These are phyloP conservation scores for Melinopterus prodromus DNA, from an alignment of 2,888 invertebrate species.

Conservation along the genomic window DNA sequence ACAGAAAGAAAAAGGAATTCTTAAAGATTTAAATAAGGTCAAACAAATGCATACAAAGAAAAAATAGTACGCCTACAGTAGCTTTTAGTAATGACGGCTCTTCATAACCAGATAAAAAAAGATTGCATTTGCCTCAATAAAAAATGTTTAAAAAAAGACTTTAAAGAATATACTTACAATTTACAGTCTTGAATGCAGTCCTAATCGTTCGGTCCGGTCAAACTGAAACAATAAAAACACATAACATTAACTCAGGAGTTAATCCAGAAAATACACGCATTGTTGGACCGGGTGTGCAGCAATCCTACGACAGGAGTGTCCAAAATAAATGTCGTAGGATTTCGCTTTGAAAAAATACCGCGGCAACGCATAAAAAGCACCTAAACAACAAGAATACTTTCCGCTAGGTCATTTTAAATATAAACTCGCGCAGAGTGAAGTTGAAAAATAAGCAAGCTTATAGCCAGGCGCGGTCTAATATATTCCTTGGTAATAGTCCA, in stretches of 20 bases:
- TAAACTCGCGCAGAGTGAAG: not conserved
- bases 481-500: conserved; percentile 4
- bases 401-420: not conserved
- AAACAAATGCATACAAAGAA: too few species aligned
- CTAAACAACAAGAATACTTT: not conserved
- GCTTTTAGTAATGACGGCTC: too few species aligned
- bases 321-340: not conserved
- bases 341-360: not conserved
- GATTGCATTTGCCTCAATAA: not conserved
- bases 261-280: not conserved
- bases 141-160: not conserved
- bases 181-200: conserved; percentile 37
- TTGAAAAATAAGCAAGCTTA: not conserved
- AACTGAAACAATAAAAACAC: conserved; percentile 27
- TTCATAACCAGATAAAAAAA: not conserved
- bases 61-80: too few species aligned
- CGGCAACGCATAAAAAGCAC: not conserved
- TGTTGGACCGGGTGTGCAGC: too few species aligned
- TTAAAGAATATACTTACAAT: conserved; percentile 33
- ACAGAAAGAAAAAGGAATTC: too few species aligned
- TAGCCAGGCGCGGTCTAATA: not conserved
- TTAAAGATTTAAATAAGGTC: too few species aligned
- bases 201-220: conserved; percentile 28
- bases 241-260: not conserved
- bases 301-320: not conserved